A percentile compares a stretch with the other conserved stretches of the same genome.
These are phyloP conservation scores for Carlito syrichta DNA, from an alignment of 2,113 vertebrate genomes.

Conservation along the genomic window DNA sequence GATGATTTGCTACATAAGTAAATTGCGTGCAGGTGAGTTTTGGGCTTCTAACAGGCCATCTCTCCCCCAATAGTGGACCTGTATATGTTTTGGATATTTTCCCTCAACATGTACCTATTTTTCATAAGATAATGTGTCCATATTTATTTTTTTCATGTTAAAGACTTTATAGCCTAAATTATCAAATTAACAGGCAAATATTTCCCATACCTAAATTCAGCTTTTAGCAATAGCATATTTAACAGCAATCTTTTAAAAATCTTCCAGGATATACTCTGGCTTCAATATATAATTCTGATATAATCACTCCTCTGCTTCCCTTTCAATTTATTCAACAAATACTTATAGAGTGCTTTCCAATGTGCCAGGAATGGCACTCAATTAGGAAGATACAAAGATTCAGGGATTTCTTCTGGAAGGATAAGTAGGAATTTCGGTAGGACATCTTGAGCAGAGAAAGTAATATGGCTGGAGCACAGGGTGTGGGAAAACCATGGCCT, in stretches of 20 bases:
- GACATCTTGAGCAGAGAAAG: not conserved
- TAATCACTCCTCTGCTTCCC: not conserved
- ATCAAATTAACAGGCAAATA: not conserved
- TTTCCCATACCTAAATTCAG: not conserved
- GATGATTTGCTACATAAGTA: no score
- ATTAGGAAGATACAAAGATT: not conserved
- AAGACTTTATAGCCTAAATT: not conserved
- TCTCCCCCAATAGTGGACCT: no score
- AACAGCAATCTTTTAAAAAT: not conserved
- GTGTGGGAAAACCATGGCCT: not conserved
- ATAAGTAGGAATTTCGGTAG: not conserved
- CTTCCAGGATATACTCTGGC: not conserved
- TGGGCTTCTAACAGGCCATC: no score
- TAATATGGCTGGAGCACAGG: not conserved
- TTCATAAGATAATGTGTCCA: conserved; percentile 20
- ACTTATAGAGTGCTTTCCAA: not conserved
- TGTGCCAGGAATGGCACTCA: not conserved
- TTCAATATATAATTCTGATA: not conserved
- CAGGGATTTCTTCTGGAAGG: conserved; percentile 9
- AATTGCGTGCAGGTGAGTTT: no score
- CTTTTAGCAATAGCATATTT: conserved; percentile 2
- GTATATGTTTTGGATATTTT: conserved; percentile 26
- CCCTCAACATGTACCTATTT: conserved; percentile 1
- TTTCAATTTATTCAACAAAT: conserved; percentile 1
- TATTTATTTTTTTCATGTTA: not conserved